phyloP scores from a whole-genome alignment of 2,113 vertebrate species.

The Sturnira hondurensis region DNA sequence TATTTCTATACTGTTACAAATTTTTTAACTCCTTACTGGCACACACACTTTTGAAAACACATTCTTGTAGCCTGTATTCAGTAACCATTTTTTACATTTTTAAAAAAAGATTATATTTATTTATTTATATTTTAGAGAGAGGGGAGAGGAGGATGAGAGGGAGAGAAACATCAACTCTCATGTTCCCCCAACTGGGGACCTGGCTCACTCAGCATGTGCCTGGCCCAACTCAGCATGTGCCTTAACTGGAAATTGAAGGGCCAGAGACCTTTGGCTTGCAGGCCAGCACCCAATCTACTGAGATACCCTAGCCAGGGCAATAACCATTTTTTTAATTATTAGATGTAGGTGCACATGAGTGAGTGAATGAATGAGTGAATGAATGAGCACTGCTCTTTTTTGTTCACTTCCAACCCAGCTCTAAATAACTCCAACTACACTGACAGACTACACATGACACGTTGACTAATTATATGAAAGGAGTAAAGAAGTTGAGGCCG shows the following conservation, averaged over 20 bases:
- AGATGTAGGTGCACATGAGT: neutral
- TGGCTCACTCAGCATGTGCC: no score
- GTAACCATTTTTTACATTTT: neutral
- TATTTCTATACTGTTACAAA: neutral
- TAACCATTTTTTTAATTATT: neutral
- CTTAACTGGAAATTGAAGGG: no score
- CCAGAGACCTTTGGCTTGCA: no score
- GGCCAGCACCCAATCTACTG: no score
- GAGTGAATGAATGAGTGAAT: neutral
- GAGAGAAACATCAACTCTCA: no score
- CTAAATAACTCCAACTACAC: neutral
- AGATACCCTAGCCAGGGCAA: no score
- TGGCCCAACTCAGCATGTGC: no score
- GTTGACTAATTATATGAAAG: neutral
- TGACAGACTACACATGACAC: neutral
- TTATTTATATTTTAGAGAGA: no score
- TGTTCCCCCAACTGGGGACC: no score
- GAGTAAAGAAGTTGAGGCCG: neutral
- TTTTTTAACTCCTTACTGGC: neutral
- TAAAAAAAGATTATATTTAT: no score
- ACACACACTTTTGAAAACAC: neutral
- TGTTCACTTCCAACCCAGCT: neutral
- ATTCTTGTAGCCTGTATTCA: neutral
- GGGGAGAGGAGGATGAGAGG: no score
- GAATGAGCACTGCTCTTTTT: neutral